These are phyloP conservation scores for Radopholus similis DNA, from an alignment of 1,140 invertebrate genomes.

Conservation along the genomic window DNA sequence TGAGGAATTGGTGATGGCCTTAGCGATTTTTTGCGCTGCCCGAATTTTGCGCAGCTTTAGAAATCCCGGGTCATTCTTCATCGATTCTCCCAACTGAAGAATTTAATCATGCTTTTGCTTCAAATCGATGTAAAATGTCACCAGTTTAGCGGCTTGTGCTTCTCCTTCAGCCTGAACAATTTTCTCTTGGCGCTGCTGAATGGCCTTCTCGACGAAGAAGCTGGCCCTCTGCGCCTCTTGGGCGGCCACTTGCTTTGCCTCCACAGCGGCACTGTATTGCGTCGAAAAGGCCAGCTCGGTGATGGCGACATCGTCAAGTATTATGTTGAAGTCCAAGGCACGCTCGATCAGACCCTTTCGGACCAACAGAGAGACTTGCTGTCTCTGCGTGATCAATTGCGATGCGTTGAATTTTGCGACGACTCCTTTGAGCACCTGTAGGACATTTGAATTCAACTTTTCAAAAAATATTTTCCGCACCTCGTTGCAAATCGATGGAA, in stretches of 20 bases:
- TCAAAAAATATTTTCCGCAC: constrained; percentile 65
- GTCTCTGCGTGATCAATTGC: constrained; percentile 94
- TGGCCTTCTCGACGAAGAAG: constrained; percentile 94
- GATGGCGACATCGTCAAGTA: constrained; percentile 98
- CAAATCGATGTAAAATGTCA: constrained; percentile 24
- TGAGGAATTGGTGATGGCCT: constrained; percentile 86
- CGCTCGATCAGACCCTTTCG: constrained; percentile 87
- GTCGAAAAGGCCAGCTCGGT: constrained; percentile 97
- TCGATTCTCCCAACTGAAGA: constrained; percentile 84
- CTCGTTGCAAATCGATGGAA: constrained; percentile 98
- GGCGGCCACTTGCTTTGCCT: constrained; percentile 91
- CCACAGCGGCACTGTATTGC: constrained; percentile 98
- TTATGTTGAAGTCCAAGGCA: constrained; percentile 96
- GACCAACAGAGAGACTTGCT: constrained; percentile 83
- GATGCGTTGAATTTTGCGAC: constrained; percentile 99
- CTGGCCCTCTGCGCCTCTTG: constrained; percentile 98
- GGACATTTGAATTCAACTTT: too few species aligned
- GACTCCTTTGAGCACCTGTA: constrained; percentile 81
- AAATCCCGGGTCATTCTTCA: constrained; percentile 90
- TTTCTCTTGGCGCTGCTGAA: constrained; percentile 96
- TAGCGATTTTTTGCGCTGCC: constrained; percentile 91
- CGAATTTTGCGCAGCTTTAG: constrained; percentile 93
- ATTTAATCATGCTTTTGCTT: constrained; percentile 27
- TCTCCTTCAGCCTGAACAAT: constrained; percentile 99
- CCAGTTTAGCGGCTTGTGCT: constrained; percentile 80